Base-by-base conservation (phyloP, 23 tunicate genomes). In the Styela clava region DNA sequence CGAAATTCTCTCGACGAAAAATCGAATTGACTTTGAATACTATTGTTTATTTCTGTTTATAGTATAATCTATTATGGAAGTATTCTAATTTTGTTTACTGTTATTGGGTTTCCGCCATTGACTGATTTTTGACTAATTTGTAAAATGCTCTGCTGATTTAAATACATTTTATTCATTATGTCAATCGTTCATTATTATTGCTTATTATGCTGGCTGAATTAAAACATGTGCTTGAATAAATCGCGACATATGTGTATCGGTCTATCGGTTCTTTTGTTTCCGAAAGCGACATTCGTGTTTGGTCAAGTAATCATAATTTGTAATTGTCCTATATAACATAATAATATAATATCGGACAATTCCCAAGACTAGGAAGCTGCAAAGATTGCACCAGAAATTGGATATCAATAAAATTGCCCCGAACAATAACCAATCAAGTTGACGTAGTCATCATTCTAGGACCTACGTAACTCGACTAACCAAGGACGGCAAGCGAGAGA, bases 271-370 rank as follows among this genome's bases (percentile, higher is more conserved):
- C 56, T 44, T 44, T 44, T 44, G 56, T 44, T 12, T 44, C 12
- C 56, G 12, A 7, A 44, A 7, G 56, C 56, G 7, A 5, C 56
- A 44, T 44, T 44, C 56, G 56, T 44, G 56, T 67, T 67, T 67
- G 30, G 71, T 67, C 71, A 67, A 67, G 30, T 67, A 67, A 19
- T 67, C 30, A 67, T 29, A 67, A 67, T 67, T 67, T 67, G 71
- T 25, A 27, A 1, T 29, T 67, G 71, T 67, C 71, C 71, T 67
- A 67, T 16, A 18, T 67, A 67, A 67, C 71, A 67, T 25, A 27
- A 67, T 16, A 25, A 67, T 67, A 67, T 67, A 67, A 18, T 67
- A 29, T 67, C 71, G 71, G 71, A 12, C 71, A 67, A 67, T 67
- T 67, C 71, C 56, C 56, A 44, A 44, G 56, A 44, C 71, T 67